phyloP scores from a whole-genome alignment of 2,888 invertebrate species.

The Corythucha ciliata region DNA sequence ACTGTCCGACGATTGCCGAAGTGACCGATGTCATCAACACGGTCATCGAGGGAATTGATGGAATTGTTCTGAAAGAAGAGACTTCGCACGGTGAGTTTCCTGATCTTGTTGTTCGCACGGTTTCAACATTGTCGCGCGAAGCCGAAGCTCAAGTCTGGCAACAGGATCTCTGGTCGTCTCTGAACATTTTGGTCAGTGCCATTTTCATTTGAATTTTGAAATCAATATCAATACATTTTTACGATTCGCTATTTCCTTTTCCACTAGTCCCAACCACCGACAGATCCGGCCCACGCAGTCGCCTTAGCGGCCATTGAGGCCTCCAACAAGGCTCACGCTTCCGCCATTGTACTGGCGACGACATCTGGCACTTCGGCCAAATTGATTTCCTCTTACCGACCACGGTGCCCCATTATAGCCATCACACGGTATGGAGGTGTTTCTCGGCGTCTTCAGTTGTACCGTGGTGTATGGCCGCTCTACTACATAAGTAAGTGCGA shows the following conservation, averaged over 20 bases:
- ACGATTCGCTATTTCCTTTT: background rate
- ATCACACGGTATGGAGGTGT: slow-evolving; percentile 59
- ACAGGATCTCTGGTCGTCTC: slow-evolving; percentile 38
- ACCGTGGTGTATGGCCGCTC: slow-evolving; percentile 56
- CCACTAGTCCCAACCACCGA: slow-evolving; percentile 41
- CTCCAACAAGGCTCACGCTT: slow-evolving; percentile 55
- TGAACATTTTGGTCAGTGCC: slow-evolving; percentile 17
- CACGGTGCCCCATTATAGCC: slow-evolving; percentile 64
- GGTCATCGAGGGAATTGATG: slow-evolving; percentile 62
- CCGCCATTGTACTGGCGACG: slow-evolving; percentile 71
- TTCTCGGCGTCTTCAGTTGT: slow-evolving; percentile 59
- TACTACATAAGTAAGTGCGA: slow-evolving; percentile 50
- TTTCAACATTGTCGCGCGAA: slow-evolving; percentile 52
- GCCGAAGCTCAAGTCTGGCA: slow-evolving; percentile 62
- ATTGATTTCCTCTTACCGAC: slow-evolving; percentile 56
- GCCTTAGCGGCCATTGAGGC: slow-evolving; percentile 66
- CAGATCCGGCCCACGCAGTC: slow-evolving; percentile 58
- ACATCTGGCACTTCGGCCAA: slow-evolving; percentile 62
- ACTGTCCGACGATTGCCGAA: slow-evolving; percentile 51
- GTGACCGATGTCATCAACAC: slow-evolving; percentile 62
- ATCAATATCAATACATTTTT: background rate
- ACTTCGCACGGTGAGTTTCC: slow-evolving; percentile 58
- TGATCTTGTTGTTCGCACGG: slow-evolving; percentile 43
- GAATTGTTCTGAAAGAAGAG: slow-evolving; percentile 59
- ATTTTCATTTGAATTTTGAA: background rate